Evolutionary conservation across 2,113 vertebrate species (phyloP).

Genomic region (Reinhardtius hippoglossoides): DNA sequence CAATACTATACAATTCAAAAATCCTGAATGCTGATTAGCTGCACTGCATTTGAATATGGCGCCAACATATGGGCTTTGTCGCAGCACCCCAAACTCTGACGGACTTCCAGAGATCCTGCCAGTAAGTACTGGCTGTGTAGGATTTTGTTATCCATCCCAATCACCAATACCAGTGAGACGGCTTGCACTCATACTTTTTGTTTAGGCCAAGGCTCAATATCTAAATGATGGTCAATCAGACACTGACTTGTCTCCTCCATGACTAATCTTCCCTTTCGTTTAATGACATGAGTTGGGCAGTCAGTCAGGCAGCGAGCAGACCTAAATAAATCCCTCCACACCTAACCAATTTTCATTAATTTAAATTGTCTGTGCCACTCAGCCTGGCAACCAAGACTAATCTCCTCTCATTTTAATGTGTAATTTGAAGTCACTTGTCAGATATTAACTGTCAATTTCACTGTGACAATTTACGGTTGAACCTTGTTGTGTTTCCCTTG

Average conservation of each 20-base stretch:
- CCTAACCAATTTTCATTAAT: conserved; percentile 3
- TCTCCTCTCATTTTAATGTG: background rate
- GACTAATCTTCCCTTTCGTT: conserved; percentile 5
- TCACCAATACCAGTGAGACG: conserved; percentile 10
- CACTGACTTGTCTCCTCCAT: background rate
- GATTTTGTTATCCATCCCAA: background rate
- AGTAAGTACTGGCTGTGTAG: no score
- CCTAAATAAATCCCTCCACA: conserved; percentile 5
- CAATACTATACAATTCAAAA: no score
- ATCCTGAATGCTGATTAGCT: no score
- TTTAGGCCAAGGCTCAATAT: background rate
- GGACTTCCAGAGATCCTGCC: no score
- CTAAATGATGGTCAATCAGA: conserved; percentile 10
- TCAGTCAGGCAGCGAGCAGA: conserved; percentile 6
- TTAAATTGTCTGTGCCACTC: background rate
- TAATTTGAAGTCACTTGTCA: background rate
- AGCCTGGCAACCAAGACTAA: background rate
- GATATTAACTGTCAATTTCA: background rate
- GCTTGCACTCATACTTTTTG: background rate
- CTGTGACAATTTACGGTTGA: background rate
- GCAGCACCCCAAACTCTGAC: no score
- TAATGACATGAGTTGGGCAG: background rate
- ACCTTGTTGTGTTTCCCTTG: background rate
- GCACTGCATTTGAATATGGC: no score
- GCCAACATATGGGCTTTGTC: no score